These are phyloP conservation scores for Alitta virens DNA, from an alignment of 2,888 invertebrate species.

Conservation along the genomic window DNA sequence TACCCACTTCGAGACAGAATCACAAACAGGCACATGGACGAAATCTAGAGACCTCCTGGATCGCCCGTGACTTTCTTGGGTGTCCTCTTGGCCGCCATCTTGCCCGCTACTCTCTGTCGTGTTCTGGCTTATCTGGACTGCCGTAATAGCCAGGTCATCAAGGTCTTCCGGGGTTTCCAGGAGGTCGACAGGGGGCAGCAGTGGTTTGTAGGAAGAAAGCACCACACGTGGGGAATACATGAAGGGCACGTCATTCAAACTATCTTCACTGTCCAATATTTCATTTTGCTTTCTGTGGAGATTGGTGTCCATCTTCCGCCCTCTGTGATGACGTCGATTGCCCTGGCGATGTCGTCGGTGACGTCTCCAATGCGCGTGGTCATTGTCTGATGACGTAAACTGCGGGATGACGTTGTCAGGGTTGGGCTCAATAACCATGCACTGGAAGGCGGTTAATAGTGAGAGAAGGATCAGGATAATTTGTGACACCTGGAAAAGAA, in stretches of 20 bases:
- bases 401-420: too few species aligned
- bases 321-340: neutral
- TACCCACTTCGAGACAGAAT: conserved; percentile 28
- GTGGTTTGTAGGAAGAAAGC: neutral
- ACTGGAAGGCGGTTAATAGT: too few species aligned
- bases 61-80: neutral
- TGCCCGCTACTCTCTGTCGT: neutral
- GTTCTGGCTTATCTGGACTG: neutral
- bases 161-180: neutral
- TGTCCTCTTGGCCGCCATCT: too few species aligned
- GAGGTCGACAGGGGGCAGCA: neutral
- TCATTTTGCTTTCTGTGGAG: neutral
- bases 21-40: conserved; percentile 29
- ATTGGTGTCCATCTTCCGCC: neutral
- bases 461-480: too few species aligned
- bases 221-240: neutral
- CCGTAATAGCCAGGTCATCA: neutral
- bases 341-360: neutral
- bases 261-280: neutral
- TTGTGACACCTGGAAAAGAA: too few species aligned
- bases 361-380: neutral
- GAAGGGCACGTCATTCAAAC: too few species aligned
- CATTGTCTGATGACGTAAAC: too few species aligned
- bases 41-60: neutral
- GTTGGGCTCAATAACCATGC: too few species aligned